Percentiles rank a stretch among this genome's conserved stretches.
These are phyloP conservation scores for Eustalomyia histrio DNA, from an alignment of 2,888 invertebrate species.

Conservation along the genomic window DNA sequence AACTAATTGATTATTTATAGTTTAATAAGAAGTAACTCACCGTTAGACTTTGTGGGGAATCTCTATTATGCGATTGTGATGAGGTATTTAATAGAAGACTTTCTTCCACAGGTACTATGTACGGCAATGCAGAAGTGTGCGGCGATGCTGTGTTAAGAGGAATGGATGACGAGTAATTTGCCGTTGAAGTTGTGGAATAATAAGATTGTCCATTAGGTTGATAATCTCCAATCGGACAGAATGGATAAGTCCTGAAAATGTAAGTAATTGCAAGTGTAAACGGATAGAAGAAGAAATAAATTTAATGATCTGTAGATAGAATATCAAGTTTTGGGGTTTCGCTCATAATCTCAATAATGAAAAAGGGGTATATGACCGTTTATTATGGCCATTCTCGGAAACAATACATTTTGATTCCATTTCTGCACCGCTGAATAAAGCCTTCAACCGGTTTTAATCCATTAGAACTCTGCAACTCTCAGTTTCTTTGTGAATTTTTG, in stretches of 20 bases:
- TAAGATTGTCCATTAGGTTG: conserved; percentile 82
- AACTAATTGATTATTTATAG: background rate
- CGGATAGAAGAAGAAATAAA: background rate
- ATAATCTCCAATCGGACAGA: conserved; percentile 87
- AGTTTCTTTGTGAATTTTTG: too few relatives aligned
- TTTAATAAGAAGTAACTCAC: conserved; percentile 79
- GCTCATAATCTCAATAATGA: too few relatives aligned
- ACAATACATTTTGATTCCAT: too few relatives aligned
- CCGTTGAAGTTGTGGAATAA: conserved; percentile 81
- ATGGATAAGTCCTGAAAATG: conserved; percentile 85
- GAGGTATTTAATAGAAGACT: conserved; percentile 82
- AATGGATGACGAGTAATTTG: conserved; percentile 64
- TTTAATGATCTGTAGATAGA: too few relatives aligned
- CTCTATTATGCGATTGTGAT: conserved; percentile 81
- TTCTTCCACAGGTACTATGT: conserved; percentile 87
- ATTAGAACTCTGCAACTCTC: too few relatives aligned
- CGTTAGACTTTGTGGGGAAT: conserved; percentile 85
- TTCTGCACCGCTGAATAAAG: too few relatives aligned
- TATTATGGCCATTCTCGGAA: too few relatives aligned
- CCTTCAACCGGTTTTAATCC: too few relatives aligned
- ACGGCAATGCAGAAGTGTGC: conserved; percentile 80
- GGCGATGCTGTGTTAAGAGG: conserved; percentile 77
- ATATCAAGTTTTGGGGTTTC: too few relatives aligned
- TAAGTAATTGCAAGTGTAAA: background rate
- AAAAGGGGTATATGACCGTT: too few relatives aligned